Percentiles rank a stretch among this genome's conserved stretches.
Conservation (phyloP, 1,140 invertebrate species). For the Brachionus rubens region DNA sequence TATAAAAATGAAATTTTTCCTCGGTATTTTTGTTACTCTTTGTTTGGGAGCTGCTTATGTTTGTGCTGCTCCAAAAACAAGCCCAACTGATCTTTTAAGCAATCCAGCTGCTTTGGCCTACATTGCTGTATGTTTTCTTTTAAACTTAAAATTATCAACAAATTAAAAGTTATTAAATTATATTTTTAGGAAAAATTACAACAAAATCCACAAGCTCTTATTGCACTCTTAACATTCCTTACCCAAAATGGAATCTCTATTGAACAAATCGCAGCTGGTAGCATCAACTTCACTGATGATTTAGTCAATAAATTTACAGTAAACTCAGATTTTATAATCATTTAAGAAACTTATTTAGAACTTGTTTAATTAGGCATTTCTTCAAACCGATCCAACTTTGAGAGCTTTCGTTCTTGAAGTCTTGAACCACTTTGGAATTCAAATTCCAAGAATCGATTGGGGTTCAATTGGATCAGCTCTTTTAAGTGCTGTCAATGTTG, state of each 20-base stretch:
- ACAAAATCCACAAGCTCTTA: conserved; percentile 20
- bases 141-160: background rate
- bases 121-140: background rate
- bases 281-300: background rate
- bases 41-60: background rate
- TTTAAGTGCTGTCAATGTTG: background rate
- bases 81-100: background rate
- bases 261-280: background rate
- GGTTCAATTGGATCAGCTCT: background rate
- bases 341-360: background rate
- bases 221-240: background rate
- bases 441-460: conserved; percentile 29
- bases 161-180: too few relatives aligned
- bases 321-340: background rate
- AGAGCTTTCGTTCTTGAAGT: conserved; percentile 1
- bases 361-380: background rate
- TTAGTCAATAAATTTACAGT: conserved; percentile 11
- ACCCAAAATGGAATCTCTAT: background rate
- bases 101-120: conserved; percentile 1
- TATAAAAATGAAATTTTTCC: conserved; percentile 19
- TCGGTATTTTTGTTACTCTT: background rate
- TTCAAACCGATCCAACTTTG: conserved; percentile 13
- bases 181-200: conserved; percentile 11
- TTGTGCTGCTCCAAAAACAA: background rate
- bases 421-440: conserved; percentile 13